Base-by-base conservation (phyloP, 2,113 vertebrate genomes). In the Mormyrus iriodes region DNA sequence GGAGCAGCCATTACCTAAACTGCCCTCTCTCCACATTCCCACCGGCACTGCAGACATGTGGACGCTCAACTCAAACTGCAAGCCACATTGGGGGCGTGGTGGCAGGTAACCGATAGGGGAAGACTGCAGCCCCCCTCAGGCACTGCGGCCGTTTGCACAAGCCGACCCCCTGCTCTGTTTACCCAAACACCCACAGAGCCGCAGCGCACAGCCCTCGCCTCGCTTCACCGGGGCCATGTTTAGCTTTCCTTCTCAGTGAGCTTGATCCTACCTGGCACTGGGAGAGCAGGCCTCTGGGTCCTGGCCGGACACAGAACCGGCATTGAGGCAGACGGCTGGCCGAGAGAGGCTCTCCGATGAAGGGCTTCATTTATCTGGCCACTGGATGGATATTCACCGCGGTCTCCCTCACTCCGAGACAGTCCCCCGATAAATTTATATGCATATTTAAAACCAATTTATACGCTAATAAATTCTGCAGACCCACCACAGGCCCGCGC, bases 381-480 rank as follows among this genome's bases (percentile, higher is more conserved):
- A 89, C 91, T 91, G 91, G 93, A 94, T 92, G 94, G 95, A 95
- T 93, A 94, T 94, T 94, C 89, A 92, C 90, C 90, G 91, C 93
- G 91, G 89, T 91, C 90, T 86, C 89, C 69, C 87, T 95, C 92
- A 93, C 93, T 93, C 96, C 96, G 95, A 95, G 95, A 91, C 87
- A 92, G 90, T 39, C 88, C 3, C 21, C 90, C 89, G 94, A 94
- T 95, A 92, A 95, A 94, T 92, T 91, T 90, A 91, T 93, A 93
- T 89, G 91, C 91, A 89, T 92, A 90, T 93, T 95, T 95, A 94
- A 95, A 95, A 95, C 95, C 94, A 95, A 94, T 95, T 94, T 94
- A 93, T 94, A 92, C 93, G 90, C 90, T 94, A 95, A 95, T 95
- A 95, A 94, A 94, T 95, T 94, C 92, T 93, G 88, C 83, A 90